Evolutionary conservation across 2,113 vertebrate genomes (phyloP).

Genomic region (Protobothrops mucrosquamatus): DNA sequence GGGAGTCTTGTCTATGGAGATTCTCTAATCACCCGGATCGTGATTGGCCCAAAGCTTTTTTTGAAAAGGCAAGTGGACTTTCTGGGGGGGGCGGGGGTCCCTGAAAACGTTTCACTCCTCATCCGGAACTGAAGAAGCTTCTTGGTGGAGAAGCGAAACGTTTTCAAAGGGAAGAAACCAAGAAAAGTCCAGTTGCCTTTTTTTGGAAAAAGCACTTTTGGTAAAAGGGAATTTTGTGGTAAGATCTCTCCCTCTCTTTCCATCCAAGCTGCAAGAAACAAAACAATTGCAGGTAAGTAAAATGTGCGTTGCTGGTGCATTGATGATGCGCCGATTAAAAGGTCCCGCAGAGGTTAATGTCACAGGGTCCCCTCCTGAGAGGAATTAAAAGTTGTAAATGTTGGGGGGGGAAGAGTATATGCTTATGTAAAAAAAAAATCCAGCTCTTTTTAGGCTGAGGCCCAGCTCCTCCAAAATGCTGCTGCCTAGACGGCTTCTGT

Average conservation of each 20-base stretch:
- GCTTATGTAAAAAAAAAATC: background rate
- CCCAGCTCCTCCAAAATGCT: background rate
- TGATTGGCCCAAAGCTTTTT: background rate
- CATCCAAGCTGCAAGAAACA: background rate
- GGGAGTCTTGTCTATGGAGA: background rate
- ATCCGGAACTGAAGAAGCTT: background rate
- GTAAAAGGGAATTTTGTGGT: background rate
- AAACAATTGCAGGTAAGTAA: background rate
- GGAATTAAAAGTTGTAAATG: background rate
- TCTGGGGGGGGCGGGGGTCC: too few relatives aligned
- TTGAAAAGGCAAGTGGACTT: background rate
- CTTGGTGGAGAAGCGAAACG: background rate
- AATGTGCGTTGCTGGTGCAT: background rate
- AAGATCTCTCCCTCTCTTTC: background rate
- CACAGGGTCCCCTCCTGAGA: background rate
- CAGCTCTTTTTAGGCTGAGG: background rate
- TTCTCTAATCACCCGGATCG: background rate
- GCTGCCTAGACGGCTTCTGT: background rate
- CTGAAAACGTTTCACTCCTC: background rate
- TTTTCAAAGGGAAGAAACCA: background rate
- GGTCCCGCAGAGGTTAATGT: background rate
- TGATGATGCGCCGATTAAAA: background rate
- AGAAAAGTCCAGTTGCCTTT: background rate
- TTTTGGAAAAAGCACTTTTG: too few relatives aligned
- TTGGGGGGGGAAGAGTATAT: background rate